Percentiles rank a stretch among this genome's conserved stretches.
These are phyloP conservation scores for Zeus faber DNA, from an alignment of 2,113 vertebrate species.

Conservation along the genomic window DNA sequence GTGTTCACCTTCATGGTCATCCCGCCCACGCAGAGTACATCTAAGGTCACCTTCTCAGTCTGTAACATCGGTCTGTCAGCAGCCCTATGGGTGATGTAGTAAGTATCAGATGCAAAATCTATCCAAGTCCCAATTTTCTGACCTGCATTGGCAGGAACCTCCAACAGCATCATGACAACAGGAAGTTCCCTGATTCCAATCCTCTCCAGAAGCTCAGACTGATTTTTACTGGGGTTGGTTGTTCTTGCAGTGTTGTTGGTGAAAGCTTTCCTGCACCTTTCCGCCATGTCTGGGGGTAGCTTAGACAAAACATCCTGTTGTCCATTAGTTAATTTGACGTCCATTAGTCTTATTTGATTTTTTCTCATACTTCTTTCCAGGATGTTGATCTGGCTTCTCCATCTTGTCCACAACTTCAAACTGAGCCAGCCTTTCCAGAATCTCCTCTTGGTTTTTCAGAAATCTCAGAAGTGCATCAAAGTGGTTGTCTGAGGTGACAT, in stretches of 20 bases:
- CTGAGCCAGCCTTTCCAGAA: too few species aligned
- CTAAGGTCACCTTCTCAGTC: constrained; percentile 23
- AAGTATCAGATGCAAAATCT: constrained; percentile 32
- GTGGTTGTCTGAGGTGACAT: too few species aligned
- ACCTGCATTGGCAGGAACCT: constrained; percentile 32
- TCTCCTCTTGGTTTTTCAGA: too few species aligned
- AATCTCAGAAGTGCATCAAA: too few species aligned
- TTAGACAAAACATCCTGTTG: constrained; percentile 24
- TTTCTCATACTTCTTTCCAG: too few species aligned
- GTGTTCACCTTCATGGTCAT: constrained; percentile 18
- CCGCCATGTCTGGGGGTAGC: constrained; percentile 21
- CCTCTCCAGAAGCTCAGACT: neutral
- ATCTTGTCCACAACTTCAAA: neutral
- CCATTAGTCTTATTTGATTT: neutral
- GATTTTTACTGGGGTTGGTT: neutral
- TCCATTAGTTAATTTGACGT: constrained; percentile 8
- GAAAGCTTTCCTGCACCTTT: constrained; percentile 21
- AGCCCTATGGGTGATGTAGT: constrained; percentile 37
- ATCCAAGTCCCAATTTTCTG: constrained; percentile 31
- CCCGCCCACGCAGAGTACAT: constrained; percentile 25
- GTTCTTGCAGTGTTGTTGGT: constrained; percentile 8
- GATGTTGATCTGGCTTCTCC: too few species aligned
- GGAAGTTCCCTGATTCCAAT: too few species aligned
- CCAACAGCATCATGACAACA: constrained; percentile 15
- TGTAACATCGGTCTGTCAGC: constrained; percentile 5